Base-by-base conservation (phyloP, 2,113 vertebrate genomes). In the Otis tarda region DNA sequence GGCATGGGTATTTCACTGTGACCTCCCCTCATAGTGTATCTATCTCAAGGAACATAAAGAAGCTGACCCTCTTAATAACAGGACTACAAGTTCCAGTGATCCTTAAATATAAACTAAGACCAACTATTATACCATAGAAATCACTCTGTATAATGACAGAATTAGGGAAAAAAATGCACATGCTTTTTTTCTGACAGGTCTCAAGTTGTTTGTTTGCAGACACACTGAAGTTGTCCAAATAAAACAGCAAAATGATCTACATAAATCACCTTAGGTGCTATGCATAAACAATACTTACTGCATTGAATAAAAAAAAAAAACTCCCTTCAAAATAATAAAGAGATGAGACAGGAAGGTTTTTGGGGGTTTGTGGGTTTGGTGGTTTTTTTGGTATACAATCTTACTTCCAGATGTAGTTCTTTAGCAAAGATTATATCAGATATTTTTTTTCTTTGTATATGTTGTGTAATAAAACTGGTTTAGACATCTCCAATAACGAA, bases 391-490 rank as follows among this genome's bases (percentile, higher is more conserved):
- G 4, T 25, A 65, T 78, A 25, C 23, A 61, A 88, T 88, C 89
- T 74, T 52, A 92, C 9, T 89, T 84, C 49, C 63, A 60, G 56
- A 70, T 52, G 94, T 88, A 65, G 64, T 61, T 89, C 33, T 91
- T 89, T 37, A 89, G 87, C 4, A 30, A 85, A 93, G 64, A 70
- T 93, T 71, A 27, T 68, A 80, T 76, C 24, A 89, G 53, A 59
- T 76, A 57, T 91, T 69, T 31, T 39, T 82, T 78, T 52, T 50
- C 76, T 52, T 52, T 84, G 82, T 57, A n/a, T 68, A 87, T 83
- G 15, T 31, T 88, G 53, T 69, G 64, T 82, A 94, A 91, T 91
- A 95, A 88, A 89, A 96, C 83, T 93, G 87, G 83, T 47, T 93
- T 57, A 93, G 86, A 93, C 75, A 83, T 65, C 78, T 86, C 56